Evolutionary conservation across 2,113 vertebrate species (phyloP).

Genomic region (Monarcha castaneiventris): DNA sequence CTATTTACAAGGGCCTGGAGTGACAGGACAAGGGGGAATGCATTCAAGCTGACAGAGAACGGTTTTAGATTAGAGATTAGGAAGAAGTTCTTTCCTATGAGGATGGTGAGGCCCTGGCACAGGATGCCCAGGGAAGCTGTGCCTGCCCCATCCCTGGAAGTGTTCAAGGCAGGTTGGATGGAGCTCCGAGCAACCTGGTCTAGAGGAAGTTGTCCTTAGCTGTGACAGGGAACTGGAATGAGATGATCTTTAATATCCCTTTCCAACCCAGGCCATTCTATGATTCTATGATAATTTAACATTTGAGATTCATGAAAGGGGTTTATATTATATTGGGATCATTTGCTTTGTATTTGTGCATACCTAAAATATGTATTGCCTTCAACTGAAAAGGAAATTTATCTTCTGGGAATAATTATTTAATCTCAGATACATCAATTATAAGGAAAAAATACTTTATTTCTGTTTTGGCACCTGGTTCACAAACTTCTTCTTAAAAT

Average conservation of each 20-base stretch:
- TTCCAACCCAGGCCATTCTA: not conserved
- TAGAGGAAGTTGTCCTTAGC: not conserved
- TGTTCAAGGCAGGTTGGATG: too few species aligned
- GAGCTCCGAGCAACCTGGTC: not conserved
- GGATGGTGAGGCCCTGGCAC: fast-evolving
- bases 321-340: not conserved
- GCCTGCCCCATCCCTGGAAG: fast-evolving
- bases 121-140: fast-evolving
- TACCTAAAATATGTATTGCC: not conserved
- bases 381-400: not conserved
- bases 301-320: not conserved
- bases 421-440: not conserved
- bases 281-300: not conserved
- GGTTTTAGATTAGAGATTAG: not conserved
- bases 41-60: fast-evolving
- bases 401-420: not conserved
- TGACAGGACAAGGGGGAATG: not conserved
- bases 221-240: fast-evolving
- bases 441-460: not conserved
- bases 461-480: not conserved
- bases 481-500: not conserved
- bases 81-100: not conserved
- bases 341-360: not conserved
- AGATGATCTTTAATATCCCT: not conserved
- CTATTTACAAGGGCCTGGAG: too few species aligned